Base-by-base conservation (phyloP, 2,888 invertebrate genomes). In the Neoascia interrupta region DNA sequence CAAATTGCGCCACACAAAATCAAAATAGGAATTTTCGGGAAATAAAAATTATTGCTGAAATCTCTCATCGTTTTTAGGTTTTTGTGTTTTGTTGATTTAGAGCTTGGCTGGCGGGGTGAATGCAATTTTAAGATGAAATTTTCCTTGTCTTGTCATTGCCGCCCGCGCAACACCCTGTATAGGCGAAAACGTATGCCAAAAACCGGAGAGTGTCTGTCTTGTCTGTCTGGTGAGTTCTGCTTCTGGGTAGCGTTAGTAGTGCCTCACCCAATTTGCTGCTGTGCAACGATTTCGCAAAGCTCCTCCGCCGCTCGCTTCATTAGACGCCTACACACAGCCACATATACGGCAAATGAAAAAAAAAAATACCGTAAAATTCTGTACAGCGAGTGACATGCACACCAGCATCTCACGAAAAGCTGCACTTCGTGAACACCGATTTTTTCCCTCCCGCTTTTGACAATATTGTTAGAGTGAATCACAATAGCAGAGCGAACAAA, bases 281-380 rank as follows among this genome's bases (percentile, higher is more conserved):
- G 28, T 47, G 47, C n/a, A 47, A 34, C 8, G 28, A 47, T 28
- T 47, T 28, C 28, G 16, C 47, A 74, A 74, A 74, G 51, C 68
- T 68, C 51, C 53, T 19, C 31, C n/a, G 41, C 45, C 19, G 31
- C 63, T 45, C 41, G 58, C 36, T 56, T 45, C 28, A 58, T 58
- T 45, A 45, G 37, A 47, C 66, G 37, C 73, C 73, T 54, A 66
- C 73, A 74, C 63, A 63, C 41, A 63, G 31, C 15, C 6, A 37
- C 16, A 19, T 41, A 64, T n/a, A 63, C 72, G 53, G 56, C 41
- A 49, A n/a, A n/a, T n/a, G n/a, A n/a, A n/a, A n/a, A n/a, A n/a
- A n/a, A n/a, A 49, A 73, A 75, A 75, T 75, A 75, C 75, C 75
- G 75, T 61, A 75, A 74, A 69, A 61, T 34, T 63, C n/a, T 26